Evolutionary conservation across 2,113 vertebrate species (phyloP), one percentile per base, ranked within the genome.

Genomic region (Axis porcinus): DNA sequence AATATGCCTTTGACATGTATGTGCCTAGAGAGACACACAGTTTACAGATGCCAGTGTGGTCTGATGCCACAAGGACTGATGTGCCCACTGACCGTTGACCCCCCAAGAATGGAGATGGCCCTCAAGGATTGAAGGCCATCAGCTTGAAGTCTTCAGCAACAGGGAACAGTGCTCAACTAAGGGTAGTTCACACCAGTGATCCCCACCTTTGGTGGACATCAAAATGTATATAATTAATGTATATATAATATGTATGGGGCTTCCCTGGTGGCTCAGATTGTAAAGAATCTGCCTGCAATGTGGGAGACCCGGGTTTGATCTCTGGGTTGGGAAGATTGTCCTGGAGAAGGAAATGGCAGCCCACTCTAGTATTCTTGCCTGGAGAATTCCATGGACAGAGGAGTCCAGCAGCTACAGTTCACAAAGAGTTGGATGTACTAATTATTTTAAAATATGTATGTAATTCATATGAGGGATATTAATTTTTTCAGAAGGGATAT

Each of bases 151-250:
- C 52, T 36, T 45, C n/a, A 23, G 16, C 40, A 2, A 2, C 7
- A 0, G 15, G 2, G 36, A 13, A 10, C 36, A 1, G 17, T 6
- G 55, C 28, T 0, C 0, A 1, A 12, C 43, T 28, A 19, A 0
- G 27, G 7, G 4, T 17, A 7, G 28, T 23, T 45, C 13, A 17
- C 8, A 19, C 6, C 15, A 7, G 17, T 1, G 58, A 21, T 5
- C 54, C 64, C 19, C 5, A 5, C 40, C 19, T 28, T 10, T 6
- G 28, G 3, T 15, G 9, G 45, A 6, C 64, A n/a, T 55, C 50
- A 55, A 13, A 7, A 3, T 82, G 50, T 82, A 52, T 52, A 52
- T n/a, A n/a, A 82, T n/a, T 52, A 52, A 13, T 14, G 10, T n/a
- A 25, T n/a, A 30, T 6, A 33, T 33, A 81, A 45, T 78, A 45